phyloP scores from a whole-genome alignment of 2,797 vertebrate genomes.

The Odontamblyopus lacepedii region DNA sequence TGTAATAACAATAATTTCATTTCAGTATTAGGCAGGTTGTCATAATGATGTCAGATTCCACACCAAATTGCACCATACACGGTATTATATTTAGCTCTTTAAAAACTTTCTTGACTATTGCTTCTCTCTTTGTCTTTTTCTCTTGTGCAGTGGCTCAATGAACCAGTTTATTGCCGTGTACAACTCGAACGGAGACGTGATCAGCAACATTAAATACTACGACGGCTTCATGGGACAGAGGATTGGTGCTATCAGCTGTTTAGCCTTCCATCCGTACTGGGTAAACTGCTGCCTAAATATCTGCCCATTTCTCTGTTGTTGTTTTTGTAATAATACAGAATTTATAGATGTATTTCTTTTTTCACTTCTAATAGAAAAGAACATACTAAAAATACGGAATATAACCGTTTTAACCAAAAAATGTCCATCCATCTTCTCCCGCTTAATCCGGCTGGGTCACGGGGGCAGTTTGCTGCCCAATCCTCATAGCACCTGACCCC shows the following conservation, averaged over 20 bases:
- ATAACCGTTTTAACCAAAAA: not conserved
- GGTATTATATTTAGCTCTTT: not conserved
- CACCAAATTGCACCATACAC: not conserved
- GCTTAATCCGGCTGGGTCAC: no score
- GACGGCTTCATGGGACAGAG: conserved; percentile 98
- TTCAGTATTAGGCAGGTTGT: not conserved
- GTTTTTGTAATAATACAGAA: not conserved
- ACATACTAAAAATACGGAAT: no score
- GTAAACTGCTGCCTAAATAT: conserved; percentile 62
- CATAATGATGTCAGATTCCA: not conserved
- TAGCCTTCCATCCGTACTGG: conserved; percentile 98
- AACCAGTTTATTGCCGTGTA: conserved; percentile 98
- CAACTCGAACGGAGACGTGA: conserved; percentile 89
- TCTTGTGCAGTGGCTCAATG: conserved; percentile 87
- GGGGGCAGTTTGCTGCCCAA: no score
- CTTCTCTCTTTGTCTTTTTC: not conserved
- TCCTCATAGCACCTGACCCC: no score
- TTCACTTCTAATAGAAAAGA: no score
- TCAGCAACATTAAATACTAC: conserved; percentile 99
- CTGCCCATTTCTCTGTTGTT: not conserved
- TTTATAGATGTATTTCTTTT: no score
- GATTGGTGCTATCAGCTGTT: conserved; percentile 97
- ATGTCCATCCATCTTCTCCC: no score
- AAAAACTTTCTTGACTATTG: not conserved
- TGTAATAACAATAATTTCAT: not conserved